Evolutionary conservation across 2,113 vertebrate genomes (phyloP).

Genomic region (Machaerirhynchus nigripectus): DNA sequence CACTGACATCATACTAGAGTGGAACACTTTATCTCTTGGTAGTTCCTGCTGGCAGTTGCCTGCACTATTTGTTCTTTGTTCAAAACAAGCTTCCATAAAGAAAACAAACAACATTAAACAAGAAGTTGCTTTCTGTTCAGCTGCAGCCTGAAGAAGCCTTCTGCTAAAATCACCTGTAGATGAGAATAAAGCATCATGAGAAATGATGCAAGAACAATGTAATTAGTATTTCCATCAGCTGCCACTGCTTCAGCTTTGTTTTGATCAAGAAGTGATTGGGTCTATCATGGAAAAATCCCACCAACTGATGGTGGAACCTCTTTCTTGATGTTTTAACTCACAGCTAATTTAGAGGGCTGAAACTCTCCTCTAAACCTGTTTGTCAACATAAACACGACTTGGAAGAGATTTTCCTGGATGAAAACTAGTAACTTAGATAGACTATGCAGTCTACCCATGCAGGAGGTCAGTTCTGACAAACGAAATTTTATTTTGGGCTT

Average conservation of each 20-base stretch:
- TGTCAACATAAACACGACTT: background rate
- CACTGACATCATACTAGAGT: background rate
- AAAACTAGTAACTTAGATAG: background rate
- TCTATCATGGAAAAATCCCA: background rate
- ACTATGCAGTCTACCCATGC: background rate
- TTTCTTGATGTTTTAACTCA: background rate
- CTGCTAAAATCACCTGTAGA: background rate
- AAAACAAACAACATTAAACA: background rate
- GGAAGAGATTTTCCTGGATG: background rate
- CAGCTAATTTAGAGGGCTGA: background rate
- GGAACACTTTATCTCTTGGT: background rate
- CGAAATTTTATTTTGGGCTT: background rate
- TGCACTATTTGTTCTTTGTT: background rate
- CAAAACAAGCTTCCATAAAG: background rate
- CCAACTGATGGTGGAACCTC: background rate
- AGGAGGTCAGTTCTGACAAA: background rate
- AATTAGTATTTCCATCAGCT: background rate
- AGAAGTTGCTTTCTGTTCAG: constrained; percentile 16
- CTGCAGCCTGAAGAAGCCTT: constrained; percentile 1
- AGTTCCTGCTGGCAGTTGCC: background rate
- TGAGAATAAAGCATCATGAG: background rate
- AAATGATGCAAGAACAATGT: background rate
- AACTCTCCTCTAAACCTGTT: background rate
- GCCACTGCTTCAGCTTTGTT: background rate
- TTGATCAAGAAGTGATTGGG: background rate